A percentile compares a stretch with the other conserved stretches of the same genome.
Conservation (phyloP, 2,888 invertebrate species). For the Melangyna quadrimaculata region DNA sequence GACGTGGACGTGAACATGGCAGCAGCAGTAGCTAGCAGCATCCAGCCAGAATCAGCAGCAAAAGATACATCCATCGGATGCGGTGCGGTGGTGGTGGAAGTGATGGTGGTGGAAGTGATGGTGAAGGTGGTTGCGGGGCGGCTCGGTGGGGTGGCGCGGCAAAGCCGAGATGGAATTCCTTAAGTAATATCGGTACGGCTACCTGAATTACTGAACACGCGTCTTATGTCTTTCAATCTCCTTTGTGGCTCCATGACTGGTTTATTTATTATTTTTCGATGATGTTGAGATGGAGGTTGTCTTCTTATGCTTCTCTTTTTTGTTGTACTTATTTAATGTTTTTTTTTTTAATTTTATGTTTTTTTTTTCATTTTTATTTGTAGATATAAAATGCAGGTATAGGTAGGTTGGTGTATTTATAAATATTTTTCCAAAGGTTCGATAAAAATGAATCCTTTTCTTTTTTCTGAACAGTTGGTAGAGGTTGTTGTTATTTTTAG, state of each 20-base stretch:
- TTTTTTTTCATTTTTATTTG: background rate
- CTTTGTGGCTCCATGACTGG: slow-evolving; percentile 70
- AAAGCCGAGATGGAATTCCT: slow-evolving; percentile 73
- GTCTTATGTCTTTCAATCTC: slow-evolving; percentile 75
- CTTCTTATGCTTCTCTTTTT: slow-evolving; percentile 13
- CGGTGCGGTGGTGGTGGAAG: slow-evolving; percentile 33
- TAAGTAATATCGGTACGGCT: slow-evolving; percentile 75
- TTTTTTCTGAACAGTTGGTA: slow-evolving; percentile 10
- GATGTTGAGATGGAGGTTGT: slow-evolving; percentile 57
- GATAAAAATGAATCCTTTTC: slow-evolving; percentile 29
- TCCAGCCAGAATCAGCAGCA: background rate
- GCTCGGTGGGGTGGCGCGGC: slow-evolving; percentile 23
- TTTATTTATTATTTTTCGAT: slow-evolving; percentile 68
- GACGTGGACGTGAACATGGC: slow-evolving; percentile 64
- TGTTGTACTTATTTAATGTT: slow-evolving; percentile 3
- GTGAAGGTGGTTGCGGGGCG: background rate
- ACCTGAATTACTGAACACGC: slow-evolving; percentile 78
- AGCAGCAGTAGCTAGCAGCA: slow-evolving; percentile 23
- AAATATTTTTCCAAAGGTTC: slow-evolving; percentile 47
- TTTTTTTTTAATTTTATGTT: slow-evolving; percentile 8
- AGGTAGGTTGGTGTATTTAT: slow-evolving; percentile 27
- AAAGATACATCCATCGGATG: slow-evolving; percentile 63
- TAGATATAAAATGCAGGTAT: slow-evolving; percentile 36
- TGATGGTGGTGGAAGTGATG: slow-evolving; percentile 17
- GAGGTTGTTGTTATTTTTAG: slow-evolving; percentile 57